These are phyloP conservation scores for Muscicapa comitata DNA, from an alignment of 2,797 vertebrate species.

Conservation along the genomic window DNA sequence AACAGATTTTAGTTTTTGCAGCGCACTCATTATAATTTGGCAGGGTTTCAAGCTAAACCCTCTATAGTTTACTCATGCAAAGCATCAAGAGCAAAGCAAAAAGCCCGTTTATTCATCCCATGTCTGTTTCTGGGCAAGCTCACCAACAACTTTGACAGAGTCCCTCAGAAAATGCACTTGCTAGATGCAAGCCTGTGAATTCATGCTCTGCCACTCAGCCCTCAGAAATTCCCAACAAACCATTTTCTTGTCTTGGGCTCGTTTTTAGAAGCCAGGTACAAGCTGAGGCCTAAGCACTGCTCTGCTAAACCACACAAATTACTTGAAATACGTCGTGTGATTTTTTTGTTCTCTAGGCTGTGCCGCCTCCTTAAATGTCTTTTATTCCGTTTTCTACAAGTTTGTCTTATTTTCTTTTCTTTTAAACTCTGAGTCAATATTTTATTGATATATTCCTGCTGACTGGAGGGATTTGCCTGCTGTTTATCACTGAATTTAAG, in stretches of 20 bases:
- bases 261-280: not conserved
- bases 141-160: not conserved
- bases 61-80: not conserved
- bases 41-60: not conserved
- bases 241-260: not conserved
- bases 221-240: not conserved
- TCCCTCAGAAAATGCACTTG: not conserved
- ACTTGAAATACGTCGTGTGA: not conserved
- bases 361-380: not conserved
- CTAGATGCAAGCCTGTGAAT: not conserved
- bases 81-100: not conserved
- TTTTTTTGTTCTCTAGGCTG: not conserved
- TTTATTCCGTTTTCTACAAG: not conserved
- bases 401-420: not conserved
- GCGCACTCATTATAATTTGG: not conserved
- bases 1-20: not conserved
- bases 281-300: not conserved
- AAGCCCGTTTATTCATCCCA: not conserved
- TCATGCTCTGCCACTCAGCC: not conserved
- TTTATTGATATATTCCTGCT: slow-evolving; percentile 42
- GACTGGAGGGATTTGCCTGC: slow-evolving; percentile 47
- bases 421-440: slow-evolving; percentile 37
- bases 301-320: not conserved
- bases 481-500: slow-evolving; percentile 48
- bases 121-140: not conserved